phyloP scores from a whole-genome alignment of 2,797 vertebrate species.

The Sebastes nivosus region DNA sequence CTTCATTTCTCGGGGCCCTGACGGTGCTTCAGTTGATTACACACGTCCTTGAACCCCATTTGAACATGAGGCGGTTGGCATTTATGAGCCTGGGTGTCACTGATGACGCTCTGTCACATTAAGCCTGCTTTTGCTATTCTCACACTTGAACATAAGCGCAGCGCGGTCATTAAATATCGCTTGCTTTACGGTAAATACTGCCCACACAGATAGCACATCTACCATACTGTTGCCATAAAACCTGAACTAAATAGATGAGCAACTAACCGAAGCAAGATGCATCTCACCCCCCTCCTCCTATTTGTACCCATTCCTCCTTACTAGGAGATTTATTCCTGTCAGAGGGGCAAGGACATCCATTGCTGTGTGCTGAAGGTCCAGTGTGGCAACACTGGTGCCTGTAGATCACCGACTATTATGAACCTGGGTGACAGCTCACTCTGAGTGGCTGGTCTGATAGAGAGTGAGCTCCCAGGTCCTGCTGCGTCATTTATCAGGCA shows the following conservation, averaged over 20 bases:
- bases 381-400: slow-evolving; percentile 38
- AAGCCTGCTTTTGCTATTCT: slow-evolving; percentile 10
- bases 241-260: slow-evolving; percentile 58
- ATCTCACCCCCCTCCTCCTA: not conserved
- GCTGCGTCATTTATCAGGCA: slow-evolving; percentile 69
- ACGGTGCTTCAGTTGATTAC: slow-evolving; percentile 51
- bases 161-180: not conserved
- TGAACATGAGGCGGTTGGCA: slow-evolving; percentile 21
- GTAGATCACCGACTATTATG: slow-evolving; percentile 77
- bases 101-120: slow-evolving; percentile 25
- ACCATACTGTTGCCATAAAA: slow-evolving; percentile 34
- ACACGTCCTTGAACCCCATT: slow-evolving; percentile 70
- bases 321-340: slow-evolving; percentile 62
- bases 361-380: slow-evolving; percentile 59
- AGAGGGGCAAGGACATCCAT: slow-evolving; percentile 73
- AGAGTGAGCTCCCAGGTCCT: slow-evolving; percentile 33
- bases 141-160: slow-evolving; percentile 10
- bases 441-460: slow-evolving; percentile 58
- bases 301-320: slow-evolving; percentile 39
- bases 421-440: slow-evolving; percentile 76
- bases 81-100: slow-evolving; percentile 33
- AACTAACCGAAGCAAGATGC: slow-evolving; percentile 35
- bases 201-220: not conserved
- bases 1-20: slow-evolving; percentile 46
- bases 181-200: slow-evolving; percentile 28